Evolutionary conservation across 1,140 invertebrate species (phyloP).

Genomic region (Neodiprion virginianus): DNA sequence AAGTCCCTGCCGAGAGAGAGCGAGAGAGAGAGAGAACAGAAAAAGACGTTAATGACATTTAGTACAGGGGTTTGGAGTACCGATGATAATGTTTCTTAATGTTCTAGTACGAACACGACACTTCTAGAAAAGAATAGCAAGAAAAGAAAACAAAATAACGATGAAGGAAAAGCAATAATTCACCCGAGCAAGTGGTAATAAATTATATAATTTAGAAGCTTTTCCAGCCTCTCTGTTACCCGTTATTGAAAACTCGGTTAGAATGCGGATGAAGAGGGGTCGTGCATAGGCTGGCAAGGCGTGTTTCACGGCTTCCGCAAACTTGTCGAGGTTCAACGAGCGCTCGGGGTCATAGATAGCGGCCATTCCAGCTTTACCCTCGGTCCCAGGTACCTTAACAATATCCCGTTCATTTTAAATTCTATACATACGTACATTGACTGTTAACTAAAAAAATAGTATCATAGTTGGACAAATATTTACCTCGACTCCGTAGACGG

Average conservation of each 20-base stretch:
- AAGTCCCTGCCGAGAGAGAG: slow-evolving; percentile 71
- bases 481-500: slow-evolving; percentile 91
- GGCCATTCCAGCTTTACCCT: slow-evolving; percentile 96
- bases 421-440: slow-evolving; percentile 13
- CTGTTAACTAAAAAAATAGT: neutral
- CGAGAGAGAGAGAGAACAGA: slow-evolving; percentile 19
- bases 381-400: slow-evolving; percentile 75
- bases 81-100: no score
- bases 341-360: slow-evolving; percentile 82
- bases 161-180: neutral
- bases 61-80: neutral
- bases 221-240: slow-evolving; percentile 60
- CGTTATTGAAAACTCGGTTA: slow-evolving; percentile 82
- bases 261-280: slow-evolving; percentile 87
- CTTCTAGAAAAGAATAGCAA: no score
- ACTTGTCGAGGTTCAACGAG: slow-evolving; percentile 69
- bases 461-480: slow-evolving; percentile 33
- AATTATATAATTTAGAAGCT: slow-evolving; percentile 18
- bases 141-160: neutral
- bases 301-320: slow-evolving; percentile 71
- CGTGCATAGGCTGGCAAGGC: slow-evolving; percentile 83
- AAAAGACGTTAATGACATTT: slow-evolving; percentile 2
- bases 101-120: no score
- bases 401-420: slow-evolving; percentile 21
- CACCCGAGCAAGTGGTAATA: neutral